A percentile compares a stretch with the other conserved stretches of the same genome.
Conservation (phyloP, 2,888 invertebrate species). For the Xanthia icteritia region DNA sequence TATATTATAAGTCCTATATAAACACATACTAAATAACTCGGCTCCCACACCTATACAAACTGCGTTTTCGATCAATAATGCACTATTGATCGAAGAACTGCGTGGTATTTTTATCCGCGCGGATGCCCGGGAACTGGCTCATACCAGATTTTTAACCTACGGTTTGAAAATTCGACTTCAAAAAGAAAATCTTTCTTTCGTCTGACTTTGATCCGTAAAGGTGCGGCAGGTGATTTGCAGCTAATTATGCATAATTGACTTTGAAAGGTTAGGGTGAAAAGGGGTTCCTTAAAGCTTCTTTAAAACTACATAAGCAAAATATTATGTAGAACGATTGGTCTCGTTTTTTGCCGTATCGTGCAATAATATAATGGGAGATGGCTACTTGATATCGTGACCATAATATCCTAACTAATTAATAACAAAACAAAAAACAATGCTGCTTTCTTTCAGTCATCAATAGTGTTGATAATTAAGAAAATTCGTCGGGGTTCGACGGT, state of each 20-base stretch:
- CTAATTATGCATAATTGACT: not conserved
- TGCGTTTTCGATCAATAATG: no score
- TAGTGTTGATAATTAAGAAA: no score
- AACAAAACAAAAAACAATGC: no score
- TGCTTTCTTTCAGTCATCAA: no score
- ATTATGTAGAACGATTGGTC: not conserved
- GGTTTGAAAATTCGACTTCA: not conserved
- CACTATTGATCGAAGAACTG: no score
- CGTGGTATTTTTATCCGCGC: not conserved
- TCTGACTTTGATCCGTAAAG: not conserved
- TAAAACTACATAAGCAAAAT: not conserved
- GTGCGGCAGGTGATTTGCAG: not conserved
- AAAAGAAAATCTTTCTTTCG: not conserved
- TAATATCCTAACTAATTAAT: no score
- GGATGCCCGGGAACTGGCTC: not conserved
- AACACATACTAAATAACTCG: not conserved
- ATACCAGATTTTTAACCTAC: not conserved
- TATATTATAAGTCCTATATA: no score
- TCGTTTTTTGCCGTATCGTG: no score
- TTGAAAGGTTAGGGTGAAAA: not conserved
- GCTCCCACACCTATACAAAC: not conserved
- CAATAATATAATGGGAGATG: not conserved
- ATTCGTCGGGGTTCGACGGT: no score
- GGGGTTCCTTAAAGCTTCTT: not conserved
- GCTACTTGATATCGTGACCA: no score